Evolutionary conservation across 2,888 invertebrate species (phyloP), one percentile per base, ranked within the genome.

Genomic region (Apodemia hepburni): DNA sequence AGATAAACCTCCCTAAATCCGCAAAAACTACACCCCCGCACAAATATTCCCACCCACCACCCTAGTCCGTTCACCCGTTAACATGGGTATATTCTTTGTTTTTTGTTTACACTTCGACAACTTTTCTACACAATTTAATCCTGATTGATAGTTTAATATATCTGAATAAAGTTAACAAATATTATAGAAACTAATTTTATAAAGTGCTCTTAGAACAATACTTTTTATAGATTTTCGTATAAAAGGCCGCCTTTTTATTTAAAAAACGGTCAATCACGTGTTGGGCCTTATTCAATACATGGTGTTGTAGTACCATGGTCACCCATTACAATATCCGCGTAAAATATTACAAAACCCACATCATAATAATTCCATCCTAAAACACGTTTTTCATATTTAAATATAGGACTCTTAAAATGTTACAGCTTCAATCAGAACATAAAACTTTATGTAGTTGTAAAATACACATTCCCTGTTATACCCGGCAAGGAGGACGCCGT

Each of bases 91-190:
- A 54, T 27, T 27, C 27, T 27, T 27, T 27, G 27, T 54, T 54
- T 54, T 54, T 22, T 54, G 27, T 54, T 54, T 54, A 54, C 22
- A 54, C 54, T 12, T 54, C 27, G 15, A 54, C 54, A 29, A 54
- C 3, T 15, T 54, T 54, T 54, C 54, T 54, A 54, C 54, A 54
- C 54, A 27, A 27, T 54, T 54, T 27, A 54, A 54, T 54, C 54
- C 15, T 51, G 18, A 15, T 45, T 45, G n/a, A 45, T 45, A 45
- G 45, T 45, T 45, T 45, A n/a, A 45, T 45, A 45, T 12, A n/a
- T 6, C 15, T 42, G n/a, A 45, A n/a, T n/a, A 45, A n/a, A 45
- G 9, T 1, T 45, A 0, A n/a, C n/a, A 0, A n/a, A 45, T 45
- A 7, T 38, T 38, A 38, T 12, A 38, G 38, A 38, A 33, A 33